A percentile compares a stretch with the other conserved stretches of the same genome.
Evolutionary conservation across 2,888 invertebrate species (phyloP).

Genomic region (Polyploca ridens): DNA sequence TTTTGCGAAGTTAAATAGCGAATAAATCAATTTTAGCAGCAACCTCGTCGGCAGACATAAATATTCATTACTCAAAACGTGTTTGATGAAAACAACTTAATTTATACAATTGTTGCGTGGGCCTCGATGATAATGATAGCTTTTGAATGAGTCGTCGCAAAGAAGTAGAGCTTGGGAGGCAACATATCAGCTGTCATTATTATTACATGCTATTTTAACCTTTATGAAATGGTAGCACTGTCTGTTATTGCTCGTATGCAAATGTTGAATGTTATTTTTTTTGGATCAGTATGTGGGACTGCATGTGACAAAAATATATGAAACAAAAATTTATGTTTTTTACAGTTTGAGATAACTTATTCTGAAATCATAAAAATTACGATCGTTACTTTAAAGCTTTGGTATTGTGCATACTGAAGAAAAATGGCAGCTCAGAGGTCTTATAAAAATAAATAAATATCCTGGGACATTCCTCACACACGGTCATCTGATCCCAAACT

Average conservation of each 20-base stretch:
- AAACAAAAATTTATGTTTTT: no score
- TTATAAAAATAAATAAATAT: no score
- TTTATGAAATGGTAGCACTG: background rate
- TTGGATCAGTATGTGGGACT: background rate
- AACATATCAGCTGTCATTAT: background rate
- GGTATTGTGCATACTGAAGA: no score
- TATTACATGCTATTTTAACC: background rate
- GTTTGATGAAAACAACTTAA: conserved; percentile 29
- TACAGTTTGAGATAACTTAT: no score
- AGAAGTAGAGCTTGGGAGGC: conserved; percentile 8
- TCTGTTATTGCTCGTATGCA: background rate
- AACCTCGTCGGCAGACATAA: conserved; percentile 14
- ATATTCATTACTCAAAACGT: conserved; percentile 31
- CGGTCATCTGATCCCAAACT: no score
- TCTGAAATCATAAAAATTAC: no score
- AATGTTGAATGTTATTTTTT: background rate
- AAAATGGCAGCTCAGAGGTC: no score
- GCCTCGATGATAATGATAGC: conserved; percentile 28
- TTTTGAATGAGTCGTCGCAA: conserved; percentile 2
- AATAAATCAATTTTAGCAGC: conserved; percentile 10
- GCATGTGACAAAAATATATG: background rate
- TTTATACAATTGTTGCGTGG: conserved; percentile 32
- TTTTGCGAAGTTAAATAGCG: background rate
- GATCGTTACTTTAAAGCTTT: no score
- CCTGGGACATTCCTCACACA: no score